phyloP scores from a whole-genome alignment of 2,888 invertebrate genomes.

The Ptycholaimellus sp. region DNA sequence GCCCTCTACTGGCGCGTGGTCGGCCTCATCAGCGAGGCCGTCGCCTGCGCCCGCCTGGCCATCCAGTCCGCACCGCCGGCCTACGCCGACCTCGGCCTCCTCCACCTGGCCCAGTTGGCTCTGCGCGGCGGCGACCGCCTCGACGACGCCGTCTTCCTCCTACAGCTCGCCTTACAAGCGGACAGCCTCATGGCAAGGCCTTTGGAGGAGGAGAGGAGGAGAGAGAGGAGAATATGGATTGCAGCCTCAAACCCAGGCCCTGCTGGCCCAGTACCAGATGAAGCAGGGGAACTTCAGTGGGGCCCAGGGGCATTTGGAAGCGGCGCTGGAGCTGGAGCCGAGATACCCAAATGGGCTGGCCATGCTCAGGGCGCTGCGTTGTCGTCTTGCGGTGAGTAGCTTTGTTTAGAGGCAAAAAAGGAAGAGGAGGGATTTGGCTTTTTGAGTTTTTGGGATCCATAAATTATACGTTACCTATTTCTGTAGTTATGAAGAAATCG shows the following conservation, averaged over 20 bases:
- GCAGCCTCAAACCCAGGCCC: constrained; percentile 21
- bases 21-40: constrained; percentile 42
- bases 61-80: constrained; percentile 17
- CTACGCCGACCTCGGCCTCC: constrained; percentile 42
- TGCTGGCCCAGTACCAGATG: constrained; percentile 40
- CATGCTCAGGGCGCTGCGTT: neutral
- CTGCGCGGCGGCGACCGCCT: constrained; percentile 34
- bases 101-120: constrained; percentile 45
- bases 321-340: constrained; percentile 23
- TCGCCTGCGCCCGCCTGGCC: constrained; percentile 45
- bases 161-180: constrained; percentile 39
- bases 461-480: too few species aligned
- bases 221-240: too few species aligned
- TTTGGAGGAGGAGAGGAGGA: neutral
- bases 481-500: too few species aligned
- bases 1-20: constrained; percentile 53
- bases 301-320: constrained; percentile 28
- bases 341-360: constrained; percentile 14
- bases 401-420: too few species aligned
- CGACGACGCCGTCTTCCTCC: constrained; percentile 40
- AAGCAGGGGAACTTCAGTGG: constrained; percentile 41
- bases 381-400: too few species aligned
- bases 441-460: too few species aligned
- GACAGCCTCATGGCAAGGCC: constrained; percentile 22
- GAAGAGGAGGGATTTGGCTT: too few species aligned